phyloP scores from a whole-genome alignment of 1,140 invertebrate species.

The Hyles vespertilio region DNA sequence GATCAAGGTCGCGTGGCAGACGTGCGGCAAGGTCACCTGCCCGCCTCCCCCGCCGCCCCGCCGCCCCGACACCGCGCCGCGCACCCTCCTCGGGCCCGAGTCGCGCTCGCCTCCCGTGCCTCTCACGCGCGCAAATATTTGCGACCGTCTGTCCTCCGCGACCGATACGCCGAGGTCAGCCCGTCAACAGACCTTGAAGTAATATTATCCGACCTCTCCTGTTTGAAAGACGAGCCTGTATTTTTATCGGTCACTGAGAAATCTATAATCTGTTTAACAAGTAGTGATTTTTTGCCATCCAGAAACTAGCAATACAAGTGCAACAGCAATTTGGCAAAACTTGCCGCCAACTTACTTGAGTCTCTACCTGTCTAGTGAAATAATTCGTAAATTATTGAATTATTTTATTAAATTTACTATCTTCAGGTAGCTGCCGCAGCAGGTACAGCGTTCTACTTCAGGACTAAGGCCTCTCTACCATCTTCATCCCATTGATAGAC shows the following conservation, averaged over 20 bases:
- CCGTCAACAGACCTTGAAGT: constrained; percentile 68
- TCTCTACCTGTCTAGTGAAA: too few relatives aligned
- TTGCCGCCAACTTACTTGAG: too few relatives aligned
- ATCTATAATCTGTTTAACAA: constrained; percentile 7
- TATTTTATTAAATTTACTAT: too few relatives aligned
- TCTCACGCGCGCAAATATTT: constrained; percentile 66
- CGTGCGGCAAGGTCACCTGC: constrained; percentile 65
- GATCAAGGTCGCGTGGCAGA: constrained; percentile 70
- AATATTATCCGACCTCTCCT: constrained; percentile 63
- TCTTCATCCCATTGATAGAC: too few relatives aligned
- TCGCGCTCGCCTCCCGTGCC: constrained; percentile 38
- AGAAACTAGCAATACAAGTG: too few relatives aligned
- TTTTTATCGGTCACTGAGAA: constrained; percentile 49
- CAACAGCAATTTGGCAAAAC: too few relatives aligned
- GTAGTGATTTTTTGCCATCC: too few relatives aligned
- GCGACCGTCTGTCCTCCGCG: constrained; percentile 72
- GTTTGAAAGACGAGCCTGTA: constrained; percentile 47
- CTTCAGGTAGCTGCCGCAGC: too few relatives aligned
- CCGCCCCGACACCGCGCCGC: constrained; percentile 22
- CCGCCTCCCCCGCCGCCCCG: constrained; percentile 26
- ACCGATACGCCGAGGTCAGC: constrained; percentile 72
- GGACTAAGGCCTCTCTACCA: too few relatives aligned
- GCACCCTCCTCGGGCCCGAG: constrained; percentile 8
- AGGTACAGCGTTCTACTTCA: too few relatives aligned
- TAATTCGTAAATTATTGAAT: too few relatives aligned